Conservation (phyloP, 2,888 invertebrate genomes). For the Scrobipalpa costella region DNA sequence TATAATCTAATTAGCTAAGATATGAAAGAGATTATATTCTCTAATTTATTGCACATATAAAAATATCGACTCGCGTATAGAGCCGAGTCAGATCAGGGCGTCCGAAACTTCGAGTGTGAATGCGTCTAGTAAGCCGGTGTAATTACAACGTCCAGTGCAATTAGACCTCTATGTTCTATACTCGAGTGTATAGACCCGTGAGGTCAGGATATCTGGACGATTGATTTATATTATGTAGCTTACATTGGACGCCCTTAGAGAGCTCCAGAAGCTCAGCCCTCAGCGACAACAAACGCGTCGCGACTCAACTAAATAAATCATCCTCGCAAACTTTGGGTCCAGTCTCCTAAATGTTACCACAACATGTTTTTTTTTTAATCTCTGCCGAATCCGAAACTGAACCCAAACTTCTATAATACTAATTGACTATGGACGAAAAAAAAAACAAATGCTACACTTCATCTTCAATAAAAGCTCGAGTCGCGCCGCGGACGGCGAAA, state of each 20-base stretch:
- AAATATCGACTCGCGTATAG: constrained; percentile 58
- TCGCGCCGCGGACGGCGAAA: constrained; percentile 47
- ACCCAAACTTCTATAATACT: constrained; percentile 57
- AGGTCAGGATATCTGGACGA: not conserved
- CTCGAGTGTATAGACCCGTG: not conserved
- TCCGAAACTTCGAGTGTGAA: not conserved
- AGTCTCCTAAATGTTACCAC: constrained; percentile 40
- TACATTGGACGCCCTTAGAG: constrained; percentile 49
- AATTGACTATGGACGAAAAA: constrained; percentile 59
- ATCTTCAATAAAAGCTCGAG: constrained; percentile 35
- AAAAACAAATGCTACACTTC: constrained; percentile 45
- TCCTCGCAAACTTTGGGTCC: constrained; percentile 47
- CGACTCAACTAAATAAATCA: constrained; percentile 49
- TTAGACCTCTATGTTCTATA: not conserved
- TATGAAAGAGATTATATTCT: constrained; percentile 69
- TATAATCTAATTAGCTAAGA: constrained; percentile 76
- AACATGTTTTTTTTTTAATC: not conserved
- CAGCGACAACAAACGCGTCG: not conserved
- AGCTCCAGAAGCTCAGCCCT: constrained; percentile 39
- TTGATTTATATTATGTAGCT: constrained; percentile 37
- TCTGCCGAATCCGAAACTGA: constrained; percentile 40
- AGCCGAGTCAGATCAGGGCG: constrained; percentile 32
- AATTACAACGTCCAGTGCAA: not conserved
- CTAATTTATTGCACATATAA: constrained; percentile 78
- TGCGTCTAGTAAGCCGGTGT: not conserved